Evolutionary conservation across 2,888 invertebrate genomes (phyloP).

Genomic region (Ernsta delagoae): DNA sequence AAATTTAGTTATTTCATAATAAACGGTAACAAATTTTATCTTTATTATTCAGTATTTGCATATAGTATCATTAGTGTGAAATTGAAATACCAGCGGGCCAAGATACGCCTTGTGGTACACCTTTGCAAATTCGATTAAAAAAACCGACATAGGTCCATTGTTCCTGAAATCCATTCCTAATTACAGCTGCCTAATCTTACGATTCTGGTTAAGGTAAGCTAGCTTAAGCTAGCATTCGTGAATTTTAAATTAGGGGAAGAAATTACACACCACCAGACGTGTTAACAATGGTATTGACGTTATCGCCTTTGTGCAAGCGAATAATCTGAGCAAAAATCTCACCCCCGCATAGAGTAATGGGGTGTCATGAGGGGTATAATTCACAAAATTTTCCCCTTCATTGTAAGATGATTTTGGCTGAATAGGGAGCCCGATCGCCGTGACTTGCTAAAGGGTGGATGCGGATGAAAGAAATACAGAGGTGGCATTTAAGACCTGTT

Average conservation of each 20-base stretch:
- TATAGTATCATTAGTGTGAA: background rate
- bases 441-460: conserved; percentile 63
- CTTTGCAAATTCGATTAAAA: no score
- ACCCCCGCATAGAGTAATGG: conserved; percentile 65
- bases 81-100: background rate
- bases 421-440: conserved; percentile 61
- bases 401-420: conserved; percentile 71
- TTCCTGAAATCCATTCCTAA: no score
- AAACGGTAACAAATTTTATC: background rate
- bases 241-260: conserved; percentile 21
- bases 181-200: no score
- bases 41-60: background rate
- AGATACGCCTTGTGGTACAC: no score
- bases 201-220: no score
- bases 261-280: conserved; percentile 31
- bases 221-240: no score
- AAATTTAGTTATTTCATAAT: background rate
- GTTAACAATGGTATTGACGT: conserved; percentile 33
- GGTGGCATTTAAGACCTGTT: no score
- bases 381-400: conserved; percentile 75
- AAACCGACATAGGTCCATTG: no score
- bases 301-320: conserved; percentile 35
- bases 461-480: conserved; percentile 8
- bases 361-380: conserved; percentile 72
- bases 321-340: conserved; percentile 49